These are phyloP conservation scores for Drosophila lutescens DNA, from an alignment of 2,888 invertebrate species.

Conservation along the genomic window DNA sequence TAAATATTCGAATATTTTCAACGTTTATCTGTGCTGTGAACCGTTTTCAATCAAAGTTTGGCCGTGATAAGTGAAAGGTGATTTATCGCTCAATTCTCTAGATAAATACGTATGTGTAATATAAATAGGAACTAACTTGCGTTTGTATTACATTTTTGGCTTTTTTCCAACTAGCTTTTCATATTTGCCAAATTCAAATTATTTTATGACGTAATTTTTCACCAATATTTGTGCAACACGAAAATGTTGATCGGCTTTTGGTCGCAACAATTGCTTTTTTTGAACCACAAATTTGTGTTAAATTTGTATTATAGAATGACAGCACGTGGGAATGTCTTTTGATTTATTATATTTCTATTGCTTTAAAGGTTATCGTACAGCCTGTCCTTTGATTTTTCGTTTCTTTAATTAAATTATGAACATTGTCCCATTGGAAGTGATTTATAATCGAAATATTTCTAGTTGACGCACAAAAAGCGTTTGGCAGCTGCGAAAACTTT, in stretches of 20 bases:
- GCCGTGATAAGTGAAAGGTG: conserved; percentile 46
- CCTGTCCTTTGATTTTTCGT: conserved; percentile 3
- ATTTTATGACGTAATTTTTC: conserved; percentile 40
- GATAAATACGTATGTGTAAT: conserved; percentile 8
- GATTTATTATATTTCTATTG: conserved; percentile 13
- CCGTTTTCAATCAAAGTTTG: conserved; percentile 15
- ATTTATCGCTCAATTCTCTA: conserved; percentile 18
- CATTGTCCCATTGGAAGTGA: conserved; percentile 18
- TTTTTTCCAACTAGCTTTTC: conserved; percentile 19
- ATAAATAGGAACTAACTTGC: conserved; percentile 8
- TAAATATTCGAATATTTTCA: conserved; percentile 4
- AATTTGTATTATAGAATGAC: conserved; percentile 2
- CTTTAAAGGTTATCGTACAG: conserved; percentile 9
- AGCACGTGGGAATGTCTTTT: conserved; percentile 23
- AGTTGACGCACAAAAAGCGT: conserved; percentile 33
- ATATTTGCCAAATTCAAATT: conserved; percentile 32
- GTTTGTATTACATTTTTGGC: conserved; percentile 34
- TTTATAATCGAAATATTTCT: conserved; percentile 25
- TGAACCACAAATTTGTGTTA: background rate
- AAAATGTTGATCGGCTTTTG: conserved; percentile 6
- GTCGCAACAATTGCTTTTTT: conserved; percentile 2
- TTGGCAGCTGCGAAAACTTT: conserved; percentile 38
- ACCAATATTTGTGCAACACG: conserved; percentile 5
- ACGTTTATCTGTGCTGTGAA: conserved; percentile 19
- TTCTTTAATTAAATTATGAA: conserved; percentile 2